Conservation (phyloP, 1,140 invertebrate genomes). For the Paralvinella palmiformis region DNA sequence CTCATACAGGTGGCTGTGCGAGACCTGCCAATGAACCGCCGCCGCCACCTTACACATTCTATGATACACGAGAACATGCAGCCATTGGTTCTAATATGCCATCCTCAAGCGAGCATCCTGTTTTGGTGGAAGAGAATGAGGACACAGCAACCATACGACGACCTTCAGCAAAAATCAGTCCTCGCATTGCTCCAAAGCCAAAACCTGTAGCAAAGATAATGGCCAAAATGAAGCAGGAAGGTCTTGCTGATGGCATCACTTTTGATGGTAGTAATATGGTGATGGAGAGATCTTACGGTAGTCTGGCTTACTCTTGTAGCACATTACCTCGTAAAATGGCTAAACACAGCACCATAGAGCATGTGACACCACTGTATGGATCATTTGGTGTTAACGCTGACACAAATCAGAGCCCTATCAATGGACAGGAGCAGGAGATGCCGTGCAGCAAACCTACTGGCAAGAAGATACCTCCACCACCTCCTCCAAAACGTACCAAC, state of each 20-base stretch:
- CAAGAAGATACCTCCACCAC: constrained; percentile 16
- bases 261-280: constrained; percentile 30
- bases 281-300: not conserved
- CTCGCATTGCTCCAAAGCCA: constrained; percentile 60
- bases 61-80: no score
- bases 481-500: constrained; percentile 55
- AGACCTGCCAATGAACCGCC: no score
- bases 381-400: not conserved
- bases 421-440: no score
- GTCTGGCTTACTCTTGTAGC: not conserved
- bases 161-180: constrained; percentile 67
- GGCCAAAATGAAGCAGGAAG: constrained; percentile 30
- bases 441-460: no score
- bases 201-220: constrained; percentile 79
- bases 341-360: not conserved
- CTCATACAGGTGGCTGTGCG: no score
- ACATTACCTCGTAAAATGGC: constrained; percentile 6
- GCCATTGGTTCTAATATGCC: no score
- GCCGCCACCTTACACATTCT: no score
- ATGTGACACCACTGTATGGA: not conserved
- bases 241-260: constrained; percentile 33
- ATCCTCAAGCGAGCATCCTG: no score
- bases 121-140: constrained; percentile 82
- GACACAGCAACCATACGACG: constrained; percentile 66
- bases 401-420: no score